phyloP scores from a whole-genome alignment of 1,140 invertebrate species.

The Drosophila ambigua region DNA sequence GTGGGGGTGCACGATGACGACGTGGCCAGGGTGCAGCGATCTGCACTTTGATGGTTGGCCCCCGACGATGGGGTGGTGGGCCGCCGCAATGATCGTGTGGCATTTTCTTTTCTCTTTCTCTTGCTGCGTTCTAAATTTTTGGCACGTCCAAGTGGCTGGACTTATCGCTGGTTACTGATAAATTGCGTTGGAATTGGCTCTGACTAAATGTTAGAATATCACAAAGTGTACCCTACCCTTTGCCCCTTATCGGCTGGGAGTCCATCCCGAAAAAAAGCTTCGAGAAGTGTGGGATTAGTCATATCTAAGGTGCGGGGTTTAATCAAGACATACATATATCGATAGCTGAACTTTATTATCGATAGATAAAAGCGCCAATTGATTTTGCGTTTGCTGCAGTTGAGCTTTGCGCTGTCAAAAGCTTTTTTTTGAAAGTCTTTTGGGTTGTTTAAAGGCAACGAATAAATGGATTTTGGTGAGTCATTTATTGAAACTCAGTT shows the following conservation, averaged over 20 bases:
- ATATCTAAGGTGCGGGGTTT: neutral
- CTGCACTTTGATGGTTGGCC: slow-evolving; percentile 70
- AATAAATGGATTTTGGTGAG: neutral
- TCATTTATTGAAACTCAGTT: neutral
- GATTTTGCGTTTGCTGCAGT: neutral
- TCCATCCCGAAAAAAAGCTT: slow-evolving; percentile 40
- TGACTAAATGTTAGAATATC: slow-evolving; percentile 15
- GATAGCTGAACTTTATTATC: slow-evolving; percentile 12
- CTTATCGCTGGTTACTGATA: slow-evolving; percentile 30
- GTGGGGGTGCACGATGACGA: slow-evolving; percentile 48
- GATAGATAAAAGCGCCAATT: slow-evolving; percentile 2
- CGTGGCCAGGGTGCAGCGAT: slow-evolving; percentile 70
- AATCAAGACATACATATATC: slow-evolving; percentile 3
- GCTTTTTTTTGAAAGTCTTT: slow-evolving; percentile 1
- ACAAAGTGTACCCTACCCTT: neutral
- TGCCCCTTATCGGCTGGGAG: too few species aligned
- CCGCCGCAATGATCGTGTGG: slow-evolving; percentile 60
- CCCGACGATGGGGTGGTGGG: slow-evolving; percentile 54
- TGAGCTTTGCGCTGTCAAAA: neutral
- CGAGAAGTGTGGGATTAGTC: slow-evolving; percentile 33
- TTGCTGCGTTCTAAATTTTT: neutral
- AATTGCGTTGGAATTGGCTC: neutral
- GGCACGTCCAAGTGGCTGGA: slow-evolving; percentile 32
- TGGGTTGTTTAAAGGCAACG: neutral
- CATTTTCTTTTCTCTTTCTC: slow-evolving; percentile 31